Percentiles rank a stretch among this genome's conserved stretches.
These are phyloP conservation scores for Hyposoter dolosus DNA, from an alignment of 2,888 invertebrate genomes.

Conservation along the genomic window DNA sequence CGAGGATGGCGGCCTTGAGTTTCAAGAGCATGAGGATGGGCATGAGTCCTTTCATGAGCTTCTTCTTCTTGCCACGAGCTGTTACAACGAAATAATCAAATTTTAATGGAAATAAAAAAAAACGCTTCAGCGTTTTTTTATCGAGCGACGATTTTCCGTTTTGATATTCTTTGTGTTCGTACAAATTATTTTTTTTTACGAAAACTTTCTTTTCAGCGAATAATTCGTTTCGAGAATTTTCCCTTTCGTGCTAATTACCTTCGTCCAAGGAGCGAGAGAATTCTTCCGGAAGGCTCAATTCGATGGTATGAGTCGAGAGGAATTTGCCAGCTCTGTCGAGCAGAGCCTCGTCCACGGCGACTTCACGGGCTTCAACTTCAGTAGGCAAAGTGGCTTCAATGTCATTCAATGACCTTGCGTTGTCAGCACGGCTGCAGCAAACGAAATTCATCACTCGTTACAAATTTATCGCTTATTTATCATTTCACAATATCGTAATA, in stretches of 20 bases:
- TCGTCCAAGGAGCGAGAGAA: conserved; percentile 93
- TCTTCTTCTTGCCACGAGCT: conserved; percentile 91
- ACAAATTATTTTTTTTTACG: not conserved
- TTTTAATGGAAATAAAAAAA: conserved; percentile 2
- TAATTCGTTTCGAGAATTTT: not conserved
- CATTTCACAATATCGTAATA: not conserved
- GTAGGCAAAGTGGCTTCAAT: conserved; percentile 88
- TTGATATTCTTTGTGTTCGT: not conserved
- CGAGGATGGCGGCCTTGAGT: conserved; percentile 91
- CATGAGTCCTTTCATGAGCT: conserved; percentile 91
- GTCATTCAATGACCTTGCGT: conserved; percentile 87
- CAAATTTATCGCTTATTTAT: conserved; percentile 20
- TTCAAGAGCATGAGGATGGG: conserved; percentile 92
- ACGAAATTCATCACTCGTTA: conserved; percentile 27
- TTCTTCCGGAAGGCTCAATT: conserved; percentile 92
- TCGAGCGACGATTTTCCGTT: not conserved
- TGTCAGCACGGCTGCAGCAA: conserved; percentile 83
- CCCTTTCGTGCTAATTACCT: conserved; percentile 86
- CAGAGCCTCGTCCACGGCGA: conserved; percentile 90
- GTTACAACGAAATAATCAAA: conserved; percentile 41
- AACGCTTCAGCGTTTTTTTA: not conserved
- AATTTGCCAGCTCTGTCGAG: conserved; percentile 91
- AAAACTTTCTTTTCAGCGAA: not conserved
- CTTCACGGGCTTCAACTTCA: conserved; percentile 91
- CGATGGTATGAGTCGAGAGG: conserved; percentile 92